Evolutionary conservation across 2,797 vertebrate genomes (phyloP), one percentile per base, ranked within the genome.

Genomic region (Glossophaga mutica): DNA sequence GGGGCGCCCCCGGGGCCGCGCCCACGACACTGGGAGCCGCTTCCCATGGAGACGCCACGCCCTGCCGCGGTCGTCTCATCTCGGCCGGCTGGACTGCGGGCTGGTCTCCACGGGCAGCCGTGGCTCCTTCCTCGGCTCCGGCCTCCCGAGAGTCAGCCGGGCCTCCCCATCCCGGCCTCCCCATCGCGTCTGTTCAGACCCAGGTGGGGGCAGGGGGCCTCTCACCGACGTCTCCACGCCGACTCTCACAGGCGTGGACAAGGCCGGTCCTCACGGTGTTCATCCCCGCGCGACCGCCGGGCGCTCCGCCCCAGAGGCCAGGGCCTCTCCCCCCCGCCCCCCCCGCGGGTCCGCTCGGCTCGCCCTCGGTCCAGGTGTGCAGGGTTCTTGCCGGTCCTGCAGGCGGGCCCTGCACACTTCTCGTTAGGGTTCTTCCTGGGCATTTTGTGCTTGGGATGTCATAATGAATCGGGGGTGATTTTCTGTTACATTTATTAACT

Each of bases 111-210:
- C 46, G 19, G 6, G 5, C 12, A 14, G 8, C 48, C 24, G 1
- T 16, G 8, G 9, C 5, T 16, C 57, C 37, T 78, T 59, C 22
- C 32, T 1, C 0, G 18, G 6, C n/a, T n/a, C n/a, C n/a, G n/a
- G n/a, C n/a, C n/a, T n/a, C n/a, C n/a, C n/a, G 29, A 0, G 2
- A 3, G 12, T 22, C 1, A 1, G 9, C 21, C 14, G n/a, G 37
- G 15, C 16, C n/a, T 55, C 42, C 4, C 0, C 29, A 29, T 74
- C 9, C 4, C 3, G 42, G 62, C 22, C 6, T 32, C 18, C 37
- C 1, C 14, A 7, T 32, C n/a, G 1, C 14, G 9, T 32, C 6
- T 24, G 1, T 18, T 3, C 19, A 59, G 44, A 22, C 29, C 44
- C 57, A 8, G 7, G 19, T 19, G 22, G 2, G 4, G 7, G 6